These are phyloP conservation scores for Colostygia pectinataria DNA, from an alignment of 2,888 invertebrate species.

Conservation along the genomic window DNA sequence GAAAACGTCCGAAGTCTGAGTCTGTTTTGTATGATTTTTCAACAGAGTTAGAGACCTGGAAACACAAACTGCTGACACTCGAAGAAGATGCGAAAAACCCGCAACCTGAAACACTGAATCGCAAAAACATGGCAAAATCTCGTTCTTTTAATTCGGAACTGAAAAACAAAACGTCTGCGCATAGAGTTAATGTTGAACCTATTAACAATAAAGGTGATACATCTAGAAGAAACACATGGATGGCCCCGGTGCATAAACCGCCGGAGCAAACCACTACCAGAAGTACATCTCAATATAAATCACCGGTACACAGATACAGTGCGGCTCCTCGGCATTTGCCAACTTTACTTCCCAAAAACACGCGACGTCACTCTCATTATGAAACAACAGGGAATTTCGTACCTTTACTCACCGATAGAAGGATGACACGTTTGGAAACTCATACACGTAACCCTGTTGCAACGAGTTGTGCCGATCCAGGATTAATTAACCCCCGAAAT, in stretches of 20 bases:
- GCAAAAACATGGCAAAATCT: slow-evolving; percentile 2
- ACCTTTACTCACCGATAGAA: slow-evolving; percentile 14
- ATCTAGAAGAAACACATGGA: background rate
- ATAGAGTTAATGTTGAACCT: slow-evolving; percentile 1
- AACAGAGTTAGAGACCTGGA: slow-evolving; percentile 19
- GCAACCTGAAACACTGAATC: slow-evolving; percentile 1
- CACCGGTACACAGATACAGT: slow-evolving; percentile 10
- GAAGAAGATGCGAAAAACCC: slow-evolving; percentile 19
- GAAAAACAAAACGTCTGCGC: background rate
- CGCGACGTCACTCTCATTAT: slow-evolving; percentile 20
- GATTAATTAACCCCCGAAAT: background rate
- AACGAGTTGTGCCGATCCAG: background rate
- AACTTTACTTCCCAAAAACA: slow-evolving; percentile 2
- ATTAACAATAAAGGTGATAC: background rate
- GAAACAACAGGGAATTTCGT: slow-evolving; percentile 18
- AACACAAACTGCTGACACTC: slow-evolving; percentile 10
- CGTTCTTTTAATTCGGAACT: slow-evolving; percentile 5
- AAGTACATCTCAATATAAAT: slow-evolving; percentile 2
- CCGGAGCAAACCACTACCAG: background rate
- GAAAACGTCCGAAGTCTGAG: slow-evolving; percentile 19
- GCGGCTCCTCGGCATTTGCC: slow-evolving; percentile 17
- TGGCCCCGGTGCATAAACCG: background rate
- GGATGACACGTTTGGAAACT: slow-evolving; percentile 16
- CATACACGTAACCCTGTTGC: slow-evolving; percentile 1
- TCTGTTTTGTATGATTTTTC: slow-evolving; percentile 15